Percentiles rank a stretch among this genome's conserved stretches.
Evolutionary conservation across 2,113 vertebrate genomes (phyloP).

Genomic region (Lepisosteus osseus): DNA sequence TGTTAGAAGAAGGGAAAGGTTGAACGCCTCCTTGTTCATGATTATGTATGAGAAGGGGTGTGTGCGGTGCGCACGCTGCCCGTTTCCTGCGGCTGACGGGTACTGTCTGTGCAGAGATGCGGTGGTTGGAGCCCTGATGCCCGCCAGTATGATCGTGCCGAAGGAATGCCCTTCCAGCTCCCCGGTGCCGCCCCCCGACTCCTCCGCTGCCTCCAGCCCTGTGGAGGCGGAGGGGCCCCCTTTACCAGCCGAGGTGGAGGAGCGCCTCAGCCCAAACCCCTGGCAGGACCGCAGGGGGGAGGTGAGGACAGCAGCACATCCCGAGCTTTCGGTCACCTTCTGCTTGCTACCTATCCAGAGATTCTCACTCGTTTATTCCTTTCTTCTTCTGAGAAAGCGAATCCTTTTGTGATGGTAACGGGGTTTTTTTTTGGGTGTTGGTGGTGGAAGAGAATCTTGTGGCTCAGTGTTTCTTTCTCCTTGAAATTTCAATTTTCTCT

Average conservation of each 20-base stretch:
- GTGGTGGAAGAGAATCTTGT: neutral
- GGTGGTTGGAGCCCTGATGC: constrained; percentile 91
- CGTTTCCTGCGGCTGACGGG: neutral
- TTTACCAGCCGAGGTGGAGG: constrained; percentile 72
- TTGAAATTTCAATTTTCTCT: no score
- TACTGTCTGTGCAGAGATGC: constrained; percentile 72
- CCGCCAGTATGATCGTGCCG: constrained; percentile 91
- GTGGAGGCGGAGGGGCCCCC: constrained; percentile 75
- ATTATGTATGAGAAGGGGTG: neutral
- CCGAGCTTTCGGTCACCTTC: no score
- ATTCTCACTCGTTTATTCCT: neutral
- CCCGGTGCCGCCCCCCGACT: constrained; percentile 78
- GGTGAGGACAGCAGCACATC: constrained; percentile 54
- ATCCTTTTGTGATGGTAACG: constrained; percentile 12
- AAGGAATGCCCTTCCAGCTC: constrained; percentile 87
- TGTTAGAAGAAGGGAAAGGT: no score
- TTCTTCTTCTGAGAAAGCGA: neutral
- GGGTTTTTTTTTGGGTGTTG: neutral
- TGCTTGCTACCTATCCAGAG: no score
- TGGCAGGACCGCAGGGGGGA: constrained; percentile 94
- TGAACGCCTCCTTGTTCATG: neutral
- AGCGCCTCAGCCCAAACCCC: constrained; percentile 82
- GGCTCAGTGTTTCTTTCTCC: no score
- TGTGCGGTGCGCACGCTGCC: neutral
- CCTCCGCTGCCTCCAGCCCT: constrained; percentile 71